Base-by-base conservation (phyloP, 2,113 vertebrate genomes). In the Chrysochloris asiatica region DNA sequence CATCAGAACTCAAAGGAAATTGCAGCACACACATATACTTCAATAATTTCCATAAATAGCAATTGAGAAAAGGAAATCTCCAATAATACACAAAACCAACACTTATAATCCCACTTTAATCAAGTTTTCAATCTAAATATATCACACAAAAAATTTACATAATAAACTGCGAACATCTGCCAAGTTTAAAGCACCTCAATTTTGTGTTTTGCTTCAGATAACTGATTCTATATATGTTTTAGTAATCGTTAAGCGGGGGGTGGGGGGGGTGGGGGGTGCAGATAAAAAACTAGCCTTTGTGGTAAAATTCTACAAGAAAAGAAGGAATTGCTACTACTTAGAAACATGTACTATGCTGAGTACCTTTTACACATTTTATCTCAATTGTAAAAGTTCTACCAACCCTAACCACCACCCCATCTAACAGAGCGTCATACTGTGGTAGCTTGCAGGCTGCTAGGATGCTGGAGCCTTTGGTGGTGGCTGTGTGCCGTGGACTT, bases 11-110 rank as follows among this genome's bases (percentile, higher is more conserved):
- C 96, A 95, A 95, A 88, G 88, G 94, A 95, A 97, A 97, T 85
- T 96, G 96, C 95, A 95, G 89, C 75, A 92, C 76, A 92, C 19
- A 73, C 67, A 65, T 26, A 95, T 93, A 95, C 89, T 97, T 92
- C 90, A 97, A 95, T 95, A 96, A 94, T 94, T 94, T 82, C 97
- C 96, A 97, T 96, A 98, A 97, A 98, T 98, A 98, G 97, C 90
- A 96, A 88, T 88, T 38, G 6, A 93, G 97, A 97, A 97, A 97
- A 94, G 89, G 92, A 93, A 97, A 97, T 96, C 95, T 97, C 95
- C 91, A 96, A 73, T 95, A 96, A 88, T 75, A 88, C 80, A 94
- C 91, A 95, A 96, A 96, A 91, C 90, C 91, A 87, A 78, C 56
- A 91, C 81, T 96, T 90, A 95, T 59, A 95, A 96, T 92, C 83